These are phyloP conservation scores for Tetramorium parvispinum DNA, from an alignment of 1,140 invertebrate genomes.

Conservation along the genomic window DNA sequence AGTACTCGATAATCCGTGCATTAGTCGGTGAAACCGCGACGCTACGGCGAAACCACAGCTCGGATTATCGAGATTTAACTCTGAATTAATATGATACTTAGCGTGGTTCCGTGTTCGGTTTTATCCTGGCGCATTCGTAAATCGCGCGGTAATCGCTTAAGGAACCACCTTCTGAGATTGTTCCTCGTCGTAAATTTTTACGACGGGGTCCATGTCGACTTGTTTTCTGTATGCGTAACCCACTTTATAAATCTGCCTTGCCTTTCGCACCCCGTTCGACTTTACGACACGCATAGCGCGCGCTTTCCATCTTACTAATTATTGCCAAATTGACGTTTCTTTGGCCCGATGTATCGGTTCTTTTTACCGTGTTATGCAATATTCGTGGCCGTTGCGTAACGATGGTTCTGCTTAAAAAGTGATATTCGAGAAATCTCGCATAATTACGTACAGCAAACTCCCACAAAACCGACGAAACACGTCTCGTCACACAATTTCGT, in stretches of 20 bases:
- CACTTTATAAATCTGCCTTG: conserved; percentile 49
- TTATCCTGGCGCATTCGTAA: conserved; percentile 47
- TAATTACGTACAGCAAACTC: background rate
- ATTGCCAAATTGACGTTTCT: conserved; percentile 22
- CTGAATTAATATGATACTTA: conserved; percentile 53
- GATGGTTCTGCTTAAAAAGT: background rate
- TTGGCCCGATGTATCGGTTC: background rate
- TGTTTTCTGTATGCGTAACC: conserved; percentile 46
- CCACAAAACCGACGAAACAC: conserved; percentile 5
- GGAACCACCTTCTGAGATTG: conserved; percentile 39
- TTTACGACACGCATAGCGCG: conserved; percentile 29
- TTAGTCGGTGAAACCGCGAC: conserved; percentile 22
- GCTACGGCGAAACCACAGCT: background rate
- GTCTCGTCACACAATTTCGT: background rate
- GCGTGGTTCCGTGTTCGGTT: conserved; percentile 15
- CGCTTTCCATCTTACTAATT: conserved; percentile 46
- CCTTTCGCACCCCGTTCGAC: conserved; percentile 30
- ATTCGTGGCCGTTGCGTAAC: background rate
- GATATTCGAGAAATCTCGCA: background rate
- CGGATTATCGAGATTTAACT: conserved; percentile 40
- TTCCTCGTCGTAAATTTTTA: conserved; percentile 39
- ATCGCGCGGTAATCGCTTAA: conserved; percentile 46
- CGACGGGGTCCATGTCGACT: background rate
- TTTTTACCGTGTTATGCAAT: background rate
- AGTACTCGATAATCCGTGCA: conserved; percentile 14